Percentiles rank a stretch among this genome's conserved stretches.
phyloP scores from a whole-genome alignment of 2,888 invertebrate genomes.

The Tineola bisselliella region DNA sequence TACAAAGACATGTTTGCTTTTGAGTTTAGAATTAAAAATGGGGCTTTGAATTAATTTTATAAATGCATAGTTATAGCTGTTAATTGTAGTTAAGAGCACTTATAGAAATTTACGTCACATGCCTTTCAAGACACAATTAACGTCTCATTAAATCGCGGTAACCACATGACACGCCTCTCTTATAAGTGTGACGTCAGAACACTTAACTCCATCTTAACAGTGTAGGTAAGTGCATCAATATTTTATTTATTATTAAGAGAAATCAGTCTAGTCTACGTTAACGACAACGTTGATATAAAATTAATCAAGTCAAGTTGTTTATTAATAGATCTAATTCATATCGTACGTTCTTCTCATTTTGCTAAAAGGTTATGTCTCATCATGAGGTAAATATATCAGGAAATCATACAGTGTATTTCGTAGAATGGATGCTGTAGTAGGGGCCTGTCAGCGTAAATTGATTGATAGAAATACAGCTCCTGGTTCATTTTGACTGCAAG shows the following conservation, averaged over 20 bases:
- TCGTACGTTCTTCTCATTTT: not conserved
- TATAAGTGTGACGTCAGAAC: not conserved
- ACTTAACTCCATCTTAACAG: not conserved
- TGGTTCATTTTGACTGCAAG: constrained; percentile 2
- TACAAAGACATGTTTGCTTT: constrained; percentile 7
- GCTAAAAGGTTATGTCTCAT: constrained; percentile 9
- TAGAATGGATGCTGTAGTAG: not conserved
- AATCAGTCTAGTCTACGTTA: no score
- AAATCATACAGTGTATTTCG: constrained; percentile 7
- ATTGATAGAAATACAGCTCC: constrained; percentile 4
- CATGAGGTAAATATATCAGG: not conserved
- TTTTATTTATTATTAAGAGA: not conserved
- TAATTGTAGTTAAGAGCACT: constrained; percentile 2
- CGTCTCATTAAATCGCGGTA: not conserved
- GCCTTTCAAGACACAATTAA: constrained; percentile 4
- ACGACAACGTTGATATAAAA: no score
- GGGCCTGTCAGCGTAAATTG: constrained; percentile 14
- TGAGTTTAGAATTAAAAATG: constrained; percentile 2
- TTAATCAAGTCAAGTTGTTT: no score
- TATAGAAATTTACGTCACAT: not conserved
- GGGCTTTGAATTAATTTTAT: not conserved
- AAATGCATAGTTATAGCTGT: not conserved
- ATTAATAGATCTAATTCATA: not conserved
- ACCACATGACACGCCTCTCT: constrained; percentile 6
- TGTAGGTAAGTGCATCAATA: not conserved